Evolutionary conservation across 2,888 invertebrate genomes (phyloP), one percentile per base, ranked within the genome.

Genomic region (Napeogenes inachia): DNA sequence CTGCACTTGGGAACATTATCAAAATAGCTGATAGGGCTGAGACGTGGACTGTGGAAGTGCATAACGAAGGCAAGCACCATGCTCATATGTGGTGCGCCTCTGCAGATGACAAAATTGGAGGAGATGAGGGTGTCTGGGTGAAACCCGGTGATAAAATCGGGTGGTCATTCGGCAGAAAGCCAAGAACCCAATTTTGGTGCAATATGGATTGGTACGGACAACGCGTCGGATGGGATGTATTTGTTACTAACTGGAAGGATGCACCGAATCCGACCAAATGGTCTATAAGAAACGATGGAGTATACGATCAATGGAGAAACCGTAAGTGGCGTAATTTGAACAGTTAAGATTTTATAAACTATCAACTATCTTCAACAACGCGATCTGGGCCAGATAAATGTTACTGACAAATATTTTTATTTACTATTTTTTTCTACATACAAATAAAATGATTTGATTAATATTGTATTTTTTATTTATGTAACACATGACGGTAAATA

Each of bases 281-380:
- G 47, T 47, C 47, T 6, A 47, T 47, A 47, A 47, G 47, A 21
- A n/a, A 47, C 13, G 47, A 47, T 13, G 47, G 47, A 4, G 47
- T 47, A 4, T 47, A 47, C 12, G 47, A 47, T n/a, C 47, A 47
- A 47, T 47, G 47, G 47, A 47, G 13, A n/a, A 47, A 47, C 21
- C n/a, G 47, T n/a, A 47, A 47, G 47, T 47, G 47, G 47, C n/a
- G 47, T 13, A n/a, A 47, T 21, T 47, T 47, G n/a, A 47, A 47
- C 47, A n/a, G 21, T 21, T 21, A 21, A 21, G 21, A 21, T 21
- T 12, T 45, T 45, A 45, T 21, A 21, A 21, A 21, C 21, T 21
- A 21, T 21, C 21, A 21, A 21, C 21, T 21, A 21, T 21, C 21
- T 21, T 21, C 21, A 21, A 21, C 21, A 21, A 21, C 21, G 21